Conservation (phyloP, 2,797 vertebrate species). For the Lepus oiostolus region DNA sequence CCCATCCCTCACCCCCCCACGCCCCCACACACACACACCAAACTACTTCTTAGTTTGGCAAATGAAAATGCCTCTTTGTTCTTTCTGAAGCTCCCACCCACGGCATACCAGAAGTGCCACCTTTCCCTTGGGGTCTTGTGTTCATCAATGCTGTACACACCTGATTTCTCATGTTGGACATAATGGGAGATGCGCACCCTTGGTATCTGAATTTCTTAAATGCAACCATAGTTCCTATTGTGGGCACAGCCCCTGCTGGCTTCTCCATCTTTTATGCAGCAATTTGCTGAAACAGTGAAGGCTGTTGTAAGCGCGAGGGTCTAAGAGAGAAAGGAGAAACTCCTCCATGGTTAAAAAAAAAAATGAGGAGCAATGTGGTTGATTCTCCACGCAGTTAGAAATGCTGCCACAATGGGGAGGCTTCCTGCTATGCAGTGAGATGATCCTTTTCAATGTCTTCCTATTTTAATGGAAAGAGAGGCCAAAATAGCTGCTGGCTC, state of each 20-base stretch:
- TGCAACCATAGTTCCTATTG: slow-evolving; percentile 76
- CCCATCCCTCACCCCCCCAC: not conserved
- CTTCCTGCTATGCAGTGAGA: slow-evolving; percentile 54
- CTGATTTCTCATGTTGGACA: slow-evolving; percentile 76
- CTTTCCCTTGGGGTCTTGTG: slow-evolving; percentile 68
- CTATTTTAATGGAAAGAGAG: slow-evolving; percentile 67
- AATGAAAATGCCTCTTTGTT: slow-evolving; percentile 78
- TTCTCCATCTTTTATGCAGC: slow-evolving; percentile 80
- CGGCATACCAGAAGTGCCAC: slow-evolving; percentile 69
- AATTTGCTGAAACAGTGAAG: slow-evolving; percentile 76
- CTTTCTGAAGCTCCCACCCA: slow-evolving; percentile 70
- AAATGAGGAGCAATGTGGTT: slow-evolving; percentile 76
- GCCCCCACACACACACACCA: not conserved
- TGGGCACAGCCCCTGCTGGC: slow-evolving; percentile 71
- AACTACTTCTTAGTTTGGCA: slow-evolving; percentile 80
- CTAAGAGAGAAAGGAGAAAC: slow-evolving; percentile 78
- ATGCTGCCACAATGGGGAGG: slow-evolving; percentile 59
- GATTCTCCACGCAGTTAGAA: slow-evolving; percentile 73
- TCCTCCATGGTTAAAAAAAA: slow-evolving; percentile 63
- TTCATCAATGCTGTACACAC: slow-evolving; percentile 73
- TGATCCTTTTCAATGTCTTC: slow-evolving; percentile 64
- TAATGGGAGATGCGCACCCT: slow-evolving; percentile 41
- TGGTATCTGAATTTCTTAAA: slow-evolving; percentile 72
- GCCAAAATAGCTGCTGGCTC: slow-evolving; percentile 73
- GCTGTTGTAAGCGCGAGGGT: slow-evolving; percentile 77